Percentiles rank a stretch among this genome's conserved stretches.
Conservation (phyloP, 2,113 vertebrate genomes). For the Dicrurus megarhynchus region DNA sequence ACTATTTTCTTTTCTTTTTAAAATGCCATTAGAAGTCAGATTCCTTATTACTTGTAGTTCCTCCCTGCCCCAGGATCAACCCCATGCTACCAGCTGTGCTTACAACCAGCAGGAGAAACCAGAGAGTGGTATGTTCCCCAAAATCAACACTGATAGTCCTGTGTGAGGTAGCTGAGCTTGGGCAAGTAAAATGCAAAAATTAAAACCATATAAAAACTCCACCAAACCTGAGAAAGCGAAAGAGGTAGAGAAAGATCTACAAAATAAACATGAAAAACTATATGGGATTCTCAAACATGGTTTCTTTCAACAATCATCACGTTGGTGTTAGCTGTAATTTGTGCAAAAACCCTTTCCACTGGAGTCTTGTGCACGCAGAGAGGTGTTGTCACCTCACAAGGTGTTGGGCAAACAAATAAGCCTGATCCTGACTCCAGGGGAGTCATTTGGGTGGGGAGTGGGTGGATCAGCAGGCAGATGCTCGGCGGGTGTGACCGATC, state of each 20-base stretch:
- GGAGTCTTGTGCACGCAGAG: background rate
- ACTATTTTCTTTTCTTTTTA: slow-evolving; percentile 2
- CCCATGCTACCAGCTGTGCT: background rate
- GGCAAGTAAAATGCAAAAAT: background rate
- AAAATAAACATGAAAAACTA: background rate
- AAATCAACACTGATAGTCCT: background rate
- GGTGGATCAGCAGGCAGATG: background rate
- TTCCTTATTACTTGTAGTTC: background rate
- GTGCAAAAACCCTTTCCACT: background rate
- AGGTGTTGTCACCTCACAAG: background rate
- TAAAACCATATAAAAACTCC: background rate
- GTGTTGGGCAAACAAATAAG: background rate
- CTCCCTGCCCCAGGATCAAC: background rate
- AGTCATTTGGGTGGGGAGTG: rapidly evolving
- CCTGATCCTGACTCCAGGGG: background rate
- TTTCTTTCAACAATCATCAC: background rate
- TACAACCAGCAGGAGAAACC: background rate
- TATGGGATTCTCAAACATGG: rapidly evolving
- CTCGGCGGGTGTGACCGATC: background rate
- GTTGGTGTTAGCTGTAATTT: background rate
- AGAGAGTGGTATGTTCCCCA: background rate
- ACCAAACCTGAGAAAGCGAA: background rate
- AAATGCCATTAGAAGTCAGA: background rate
- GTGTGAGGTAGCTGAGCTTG: background rate
- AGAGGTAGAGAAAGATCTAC: background rate